phyloP scores from a whole-genome alignment of 2,888 invertebrate species.

The Pollenia labialis region DNA sequence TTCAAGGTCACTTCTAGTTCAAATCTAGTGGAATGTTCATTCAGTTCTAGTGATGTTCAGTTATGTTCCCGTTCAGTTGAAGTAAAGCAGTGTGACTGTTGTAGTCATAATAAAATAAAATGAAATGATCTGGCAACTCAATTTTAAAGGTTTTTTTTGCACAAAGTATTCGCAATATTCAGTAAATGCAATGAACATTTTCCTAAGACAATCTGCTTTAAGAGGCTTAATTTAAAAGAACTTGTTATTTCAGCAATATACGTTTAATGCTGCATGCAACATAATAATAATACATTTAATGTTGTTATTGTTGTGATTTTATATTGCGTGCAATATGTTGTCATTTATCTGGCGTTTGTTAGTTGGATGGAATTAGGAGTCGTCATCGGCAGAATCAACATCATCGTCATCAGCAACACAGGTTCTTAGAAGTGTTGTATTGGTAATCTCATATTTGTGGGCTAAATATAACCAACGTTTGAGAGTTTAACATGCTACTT shows the following conservation, averaged over 20 bases:
- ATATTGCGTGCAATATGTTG: constrained; percentile 69
- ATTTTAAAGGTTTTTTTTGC: neutral
- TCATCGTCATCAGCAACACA: constrained; percentile 8
- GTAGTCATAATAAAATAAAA: too few species aligned
- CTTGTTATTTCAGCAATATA: neutral
- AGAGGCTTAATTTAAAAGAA: neutral
- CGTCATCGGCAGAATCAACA: neutral
- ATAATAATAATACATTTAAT: constrained; percentile 14
- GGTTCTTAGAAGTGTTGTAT: neutral
- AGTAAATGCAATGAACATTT: neutral
- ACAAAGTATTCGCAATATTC: neutral
- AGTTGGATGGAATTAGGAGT: constrained; percentile 23
- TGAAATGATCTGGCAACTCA: too few species aligned
- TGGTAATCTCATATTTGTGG: constrained; percentile 35
- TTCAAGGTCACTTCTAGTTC: neutral
- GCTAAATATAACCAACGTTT: constrained; percentile 45
- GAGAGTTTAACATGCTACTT: constrained; percentile 59
- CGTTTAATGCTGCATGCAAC: constrained; percentile 21
- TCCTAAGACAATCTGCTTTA: neutral
- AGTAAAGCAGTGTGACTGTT: neutral
- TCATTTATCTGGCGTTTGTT: constrained; percentile 50
- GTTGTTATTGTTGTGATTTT: constrained; percentile 24
- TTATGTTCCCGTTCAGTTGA: neutral
- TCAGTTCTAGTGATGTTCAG: neutral
- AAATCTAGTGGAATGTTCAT: neutral